Base-by-base conservation (phyloP, 2,888 invertebrate genomes). In the Cantharis rustica region DNA sequence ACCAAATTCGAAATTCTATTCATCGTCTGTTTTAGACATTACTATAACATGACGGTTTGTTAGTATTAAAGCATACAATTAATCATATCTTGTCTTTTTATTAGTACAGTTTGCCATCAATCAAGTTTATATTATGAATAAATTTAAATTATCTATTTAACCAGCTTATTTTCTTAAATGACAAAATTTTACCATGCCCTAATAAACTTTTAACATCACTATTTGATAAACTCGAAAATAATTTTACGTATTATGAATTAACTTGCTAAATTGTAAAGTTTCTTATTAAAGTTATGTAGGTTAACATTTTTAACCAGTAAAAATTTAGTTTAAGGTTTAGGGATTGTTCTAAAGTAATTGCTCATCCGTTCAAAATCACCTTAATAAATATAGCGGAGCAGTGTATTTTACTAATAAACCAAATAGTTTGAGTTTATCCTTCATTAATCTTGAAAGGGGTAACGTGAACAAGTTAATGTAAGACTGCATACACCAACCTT, bases 381-480 rank as follows among this genome's bases (percentile, higher is more conserved):
- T 66, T 66, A n/a, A 47, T 47, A 47, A 47, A 47, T 47, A 47
- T 47, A 47, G 47, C 13, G 47, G n/a, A 47, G 47, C 47, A 20
- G 20, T 23, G 64, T 66, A 66, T 73, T 64, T 61, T 61, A 61
- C 76, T 76, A 77, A 74, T 74, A 77, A 68, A 71, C 23, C 23
- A 72, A 77, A 72, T 71, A 69, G 71, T 74, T 74, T 63, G 64
- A 71, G 71, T 74, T 77, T 74, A 72, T 71, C 69, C 71, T 71
- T 77, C 77, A 77, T 77, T 77, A 77, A 77, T 77, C 77, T 77
- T 77, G 61, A 75, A 77, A 77, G 72, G 74, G 77, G 74, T 74
- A 77, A 77, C 77, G 74, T 71, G 72, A 66, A 66, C 76, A 31
- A 77, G 71, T 77, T 77, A 77, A 74, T 74, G 72, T 77, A 74